phyloP scores from a whole-genome alignment of 2,797 vertebrate species.

The Peromyscus eremicus region DNA sequence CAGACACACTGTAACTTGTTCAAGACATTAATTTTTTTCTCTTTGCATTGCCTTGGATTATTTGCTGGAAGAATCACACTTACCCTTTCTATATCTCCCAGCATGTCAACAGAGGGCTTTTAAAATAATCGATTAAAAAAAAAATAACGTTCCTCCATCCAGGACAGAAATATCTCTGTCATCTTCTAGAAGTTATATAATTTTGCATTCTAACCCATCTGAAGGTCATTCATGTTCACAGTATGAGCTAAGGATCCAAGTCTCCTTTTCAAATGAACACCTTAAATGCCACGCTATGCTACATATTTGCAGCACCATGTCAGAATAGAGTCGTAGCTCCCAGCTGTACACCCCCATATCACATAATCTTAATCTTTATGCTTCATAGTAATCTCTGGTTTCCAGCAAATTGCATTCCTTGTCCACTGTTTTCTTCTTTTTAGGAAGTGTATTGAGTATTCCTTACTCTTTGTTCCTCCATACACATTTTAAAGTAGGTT shows the following conservation, averaged over 20 bases:
- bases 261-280: not conserved
- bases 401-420: not conserved
- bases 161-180: not conserved
- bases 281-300: not conserved
- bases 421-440: slow-evolving; percentile 4
- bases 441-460: not conserved
- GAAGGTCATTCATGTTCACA: slow-evolving; percentile 20
- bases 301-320: not conserved
- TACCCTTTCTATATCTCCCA: not conserved
- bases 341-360: too few relatives aligned
- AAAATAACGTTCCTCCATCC: not conserved
- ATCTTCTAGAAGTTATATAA: not conserved
- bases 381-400: not conserved
- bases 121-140: not conserved
- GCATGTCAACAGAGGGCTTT: not conserved
- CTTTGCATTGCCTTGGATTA: not conserved
- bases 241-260: not conserved
- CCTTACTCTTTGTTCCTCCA: not conserved
- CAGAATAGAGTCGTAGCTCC: not conserved
- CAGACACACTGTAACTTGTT: not conserved
- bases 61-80: not conserved
- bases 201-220: not conserved
- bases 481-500: not conserved
- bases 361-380: not conserved
- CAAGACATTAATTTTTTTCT: not conserved